Percentiles rank a stretch among this genome's conserved stretches.
phyloP scores from a whole-genome alignment of 1,140 invertebrate species.

The Drosophila sturtevanti region DNA sequence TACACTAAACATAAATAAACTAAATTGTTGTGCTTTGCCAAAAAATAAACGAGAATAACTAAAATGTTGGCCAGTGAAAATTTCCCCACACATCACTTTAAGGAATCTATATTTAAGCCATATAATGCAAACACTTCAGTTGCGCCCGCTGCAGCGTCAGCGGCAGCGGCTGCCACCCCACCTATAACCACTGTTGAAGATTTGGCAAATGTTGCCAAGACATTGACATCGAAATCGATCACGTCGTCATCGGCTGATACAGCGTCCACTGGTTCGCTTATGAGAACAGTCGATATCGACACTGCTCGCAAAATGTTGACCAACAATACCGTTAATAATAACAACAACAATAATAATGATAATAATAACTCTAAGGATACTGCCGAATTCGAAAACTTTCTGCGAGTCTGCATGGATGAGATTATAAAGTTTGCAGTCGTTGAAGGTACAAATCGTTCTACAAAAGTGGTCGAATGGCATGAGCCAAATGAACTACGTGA shows the following conservation, averaged over 20 bases:
- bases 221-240: conserved; percentile 39
- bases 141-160: not conserved
- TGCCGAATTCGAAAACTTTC: conserved; percentile 87
- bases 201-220: conserved; percentile 61
- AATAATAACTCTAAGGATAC: conserved; percentile 37
- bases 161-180: no score
- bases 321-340: conserved; percentile 21
- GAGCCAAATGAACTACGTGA: conserved; percentile 87
- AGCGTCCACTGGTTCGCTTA: conserved; percentile 12
- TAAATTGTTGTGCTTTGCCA: conserved; percentile 42
- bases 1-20: conserved; percentile 8
- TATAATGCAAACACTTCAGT: conserved; percentile 41
- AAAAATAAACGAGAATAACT: conserved; percentile 9
- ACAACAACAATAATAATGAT: conserved; percentile 37
- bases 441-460: conserved; percentile 87
- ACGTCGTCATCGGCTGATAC: conserved; percentile 60
- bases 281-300: conserved; percentile 37
- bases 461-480: conserved; percentile 90
- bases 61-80: conserved; percentile 78
- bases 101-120: conserved; percentile 81
- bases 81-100: conserved; percentile 71
- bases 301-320: conserved; percentile 59
- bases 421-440: conserved; percentile 90
- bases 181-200: conserved; percentile 39
- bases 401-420: conserved; percentile 87